Conservation (phyloP, 2,797 vertebrate species). For the Phaenicophaeus curvirostris region DNA sequence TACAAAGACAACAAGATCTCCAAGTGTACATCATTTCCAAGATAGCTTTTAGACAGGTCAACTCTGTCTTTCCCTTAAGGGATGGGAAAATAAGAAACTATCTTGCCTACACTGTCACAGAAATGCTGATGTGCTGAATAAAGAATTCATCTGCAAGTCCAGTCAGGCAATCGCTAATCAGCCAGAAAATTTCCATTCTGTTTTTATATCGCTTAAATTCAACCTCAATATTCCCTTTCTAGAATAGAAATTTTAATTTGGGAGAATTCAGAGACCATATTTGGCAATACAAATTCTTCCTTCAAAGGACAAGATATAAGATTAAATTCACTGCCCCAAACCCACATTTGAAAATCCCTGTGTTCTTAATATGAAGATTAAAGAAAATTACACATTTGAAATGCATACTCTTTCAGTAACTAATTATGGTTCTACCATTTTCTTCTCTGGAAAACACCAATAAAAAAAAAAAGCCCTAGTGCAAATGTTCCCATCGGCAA, state of each 20-base stretch:
- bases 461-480: neutral
- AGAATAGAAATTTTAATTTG: constrained; percentile 47
- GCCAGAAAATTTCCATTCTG: constrained; percentile 34
- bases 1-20: constrained; percentile 10
- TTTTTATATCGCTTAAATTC: constrained; percentile 45
- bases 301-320: constrained; percentile 39
- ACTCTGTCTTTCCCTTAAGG: neutral
- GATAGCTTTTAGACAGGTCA: neutral
- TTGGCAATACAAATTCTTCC: constrained; percentile 38
- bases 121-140: constrained; percentile 39
- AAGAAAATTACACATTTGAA: constrained; percentile 6
- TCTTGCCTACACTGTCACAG: constrained; percentile 6
- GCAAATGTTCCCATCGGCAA: neutral
- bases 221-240: constrained; percentile 19
- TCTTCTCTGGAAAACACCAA: neutral
- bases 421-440: neutral
- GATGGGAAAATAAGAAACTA: neutral
- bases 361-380: constrained; percentile 42
- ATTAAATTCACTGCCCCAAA: constrained; percentile 31
- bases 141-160: constrained; percentile 36
- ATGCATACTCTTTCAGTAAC: neutral
- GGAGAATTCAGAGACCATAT: constrained; percentile 54
- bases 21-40: neutral
- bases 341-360: neutral
- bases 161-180: neutral